These are phyloP conservation scores for Zygogramma bicolorata DNA, from an alignment of 2,888 invertebrate species.

Conservation along the genomic window DNA sequence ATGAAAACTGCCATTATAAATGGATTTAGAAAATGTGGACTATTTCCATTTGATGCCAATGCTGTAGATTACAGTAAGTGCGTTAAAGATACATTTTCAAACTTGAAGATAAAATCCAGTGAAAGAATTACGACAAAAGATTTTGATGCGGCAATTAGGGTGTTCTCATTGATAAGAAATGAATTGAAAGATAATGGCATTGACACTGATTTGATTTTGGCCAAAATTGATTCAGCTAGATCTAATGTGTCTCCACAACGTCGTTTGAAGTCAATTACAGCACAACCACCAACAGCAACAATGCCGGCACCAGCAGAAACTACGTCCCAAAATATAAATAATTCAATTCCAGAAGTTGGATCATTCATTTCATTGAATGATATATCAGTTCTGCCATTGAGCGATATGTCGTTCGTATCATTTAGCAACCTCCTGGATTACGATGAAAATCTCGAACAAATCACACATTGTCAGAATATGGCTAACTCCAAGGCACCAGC, in stretches of 20 bases:
- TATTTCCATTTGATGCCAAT: slow-evolving; percentile 11
- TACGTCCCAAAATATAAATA: no score
- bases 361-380: no score
- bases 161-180: background rate
- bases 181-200: background rate
- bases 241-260: background rate
- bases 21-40: slow-evolving; percentile 18
- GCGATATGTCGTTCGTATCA: background rate
- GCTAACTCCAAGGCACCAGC: background rate
- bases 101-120: background rate
- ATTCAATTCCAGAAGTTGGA: background rate
- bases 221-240: background rate
- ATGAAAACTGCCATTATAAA: background rate
- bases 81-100: slow-evolving; percentile 2
- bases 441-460: slow-evolving; percentile 4
- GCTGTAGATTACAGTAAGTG: slow-evolving; percentile 18
- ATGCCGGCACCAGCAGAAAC: background rate
- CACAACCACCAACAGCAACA: no score
- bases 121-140: background rate
- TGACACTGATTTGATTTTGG: background rate
- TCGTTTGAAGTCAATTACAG: background rate
- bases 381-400: background rate
- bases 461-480: slow-evolving; percentile 1
- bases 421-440: background rate
- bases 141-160: background rate